Evolutionary conservation across 2,888 invertebrate genomes (phyloP), one percentile per base, ranked within the genome.

Genomic region (Thera obeliscata): DNA sequence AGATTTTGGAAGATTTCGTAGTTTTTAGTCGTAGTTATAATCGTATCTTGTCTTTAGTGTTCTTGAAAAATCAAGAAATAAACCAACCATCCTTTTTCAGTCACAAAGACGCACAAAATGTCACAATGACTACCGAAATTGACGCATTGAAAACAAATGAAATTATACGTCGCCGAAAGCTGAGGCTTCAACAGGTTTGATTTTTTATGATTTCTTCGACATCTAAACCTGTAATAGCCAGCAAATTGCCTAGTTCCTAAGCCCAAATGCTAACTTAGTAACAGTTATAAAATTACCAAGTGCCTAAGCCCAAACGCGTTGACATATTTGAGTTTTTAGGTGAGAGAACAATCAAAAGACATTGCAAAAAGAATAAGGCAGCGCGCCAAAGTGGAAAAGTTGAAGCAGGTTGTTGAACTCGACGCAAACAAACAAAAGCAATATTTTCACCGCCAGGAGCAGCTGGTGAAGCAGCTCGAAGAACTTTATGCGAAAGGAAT

Each of bases 311-410:
- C 61, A 66, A 71, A 65, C 64, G 38, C 66, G 75, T 22, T 73
- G 70, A 68, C 64, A 43, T 67, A 49, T 67, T 61, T 73, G 60
- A 67, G 59, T 75, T 85, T 88, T 80, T 87, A 94, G 94, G 94
- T 94, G 76, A 88, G 94, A 72, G 94, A 94, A 82, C 94, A 94
- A 76, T 94, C 94, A 58, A 94, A 93, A 83, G 91, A 92, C 64
- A 91, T 94, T 62, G 94, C 94, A 11, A 92, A 90, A 78, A 90
- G 89, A 81, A 86, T 94, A 73, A 81, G 94, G 73, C 88, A 90
- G 78, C 90, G 92, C 70, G 88, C 92, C 58, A 89, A 88, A 78
- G 83, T 84, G 69, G 93, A 93, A 80, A 88, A 88, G 73, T 83
- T 88, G 70, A 82, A 83, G 67, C 86, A 88, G 71, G 81, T 86